Base-by-base conservation (phyloP, 2,888 invertebrate species). In the Oxystoma pomonae region DNA sequence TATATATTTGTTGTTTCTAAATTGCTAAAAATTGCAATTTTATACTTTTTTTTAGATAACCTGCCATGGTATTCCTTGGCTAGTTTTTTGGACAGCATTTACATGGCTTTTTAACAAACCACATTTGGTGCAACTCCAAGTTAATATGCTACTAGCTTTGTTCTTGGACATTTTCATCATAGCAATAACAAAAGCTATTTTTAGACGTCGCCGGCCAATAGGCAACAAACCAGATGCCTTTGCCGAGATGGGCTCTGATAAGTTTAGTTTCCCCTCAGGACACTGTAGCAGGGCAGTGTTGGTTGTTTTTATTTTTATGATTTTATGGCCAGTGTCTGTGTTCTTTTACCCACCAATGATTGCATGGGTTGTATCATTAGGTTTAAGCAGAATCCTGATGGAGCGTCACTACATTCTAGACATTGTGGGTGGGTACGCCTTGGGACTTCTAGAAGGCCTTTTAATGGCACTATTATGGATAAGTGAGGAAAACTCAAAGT, bases 221-320 rank as follows among this genome's bases (percentile, higher is more conserved):
- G 83, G 84, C 19, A 77, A 80, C 16, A 81, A 82, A 65, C 86
- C 86, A 69, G 90, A 92, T 76, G 84, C 89, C 69, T 80, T 90
- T 65, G 85, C 76, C 16, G 77, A 85, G 49, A 81, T 93, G 18
- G 92, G 94, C 0, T 91, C 95, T 0, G 96, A 96, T 79, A 90
- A 94, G 73, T 98, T 89, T 78, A 88, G 90, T 57, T 98, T 98
- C 78, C 98, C 98, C 12, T 98, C 97, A 0, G 97, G 97, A 0
- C 98, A 98, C 78, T 89, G 94, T 0, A 94, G 96, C 20, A 82
- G 98, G 70, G 88, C 94, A 0, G 85, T 90, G 2, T 86, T 91
- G 76, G 82, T 97, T 19, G 83, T 89, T 1, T 86, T 87, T 64
- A 90, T 92, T 75, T 89, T 95, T 68, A 83, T 86, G 2, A 81